Evolutionary conservation across 2,888 invertebrate genomes (phyloP).

Genomic region (Trichacis sp.): DNA sequence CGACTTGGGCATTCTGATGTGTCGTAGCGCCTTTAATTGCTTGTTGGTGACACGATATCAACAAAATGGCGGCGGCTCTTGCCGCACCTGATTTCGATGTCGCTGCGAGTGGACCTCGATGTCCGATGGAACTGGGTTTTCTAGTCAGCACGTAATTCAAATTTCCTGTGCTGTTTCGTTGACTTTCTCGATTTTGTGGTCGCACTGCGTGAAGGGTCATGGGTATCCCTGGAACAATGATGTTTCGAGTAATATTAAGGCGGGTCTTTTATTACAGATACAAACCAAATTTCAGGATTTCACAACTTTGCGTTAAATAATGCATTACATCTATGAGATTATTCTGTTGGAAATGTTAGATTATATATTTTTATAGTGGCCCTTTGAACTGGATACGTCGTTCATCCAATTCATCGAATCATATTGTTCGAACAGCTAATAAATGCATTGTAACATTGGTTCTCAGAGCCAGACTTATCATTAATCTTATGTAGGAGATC

Average conservation of each 20-base stretch:
- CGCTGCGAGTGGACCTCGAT: constrained; percentile 80
- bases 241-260: neutral
- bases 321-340: no score
- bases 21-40: constrained; percentile 61
- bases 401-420: no score
- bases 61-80: constrained; percentile 93
- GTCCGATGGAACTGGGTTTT: constrained; percentile 73
- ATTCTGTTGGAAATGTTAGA: no score
- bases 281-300: no score
- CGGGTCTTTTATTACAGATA: no score
- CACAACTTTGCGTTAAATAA: no score
- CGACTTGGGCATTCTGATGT: constrained; percentile 68
- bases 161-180: constrained; percentile 71
- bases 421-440: no score
- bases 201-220: constrained; percentile 73
- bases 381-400: no score
- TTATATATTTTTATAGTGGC: no score
- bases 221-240: constrained; percentile 74
- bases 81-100: constrained; percentile 93
- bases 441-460: no score
- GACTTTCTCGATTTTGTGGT: constrained; percentile 74
- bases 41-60: constrained; percentile 87
- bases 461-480: no score
- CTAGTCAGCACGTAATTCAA: constrained; percentile 71
- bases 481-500: no score